Evolutionary conservation across 1,140 invertebrate genomes (phyloP).

Genomic region (Drosophila serrata): DNA sequence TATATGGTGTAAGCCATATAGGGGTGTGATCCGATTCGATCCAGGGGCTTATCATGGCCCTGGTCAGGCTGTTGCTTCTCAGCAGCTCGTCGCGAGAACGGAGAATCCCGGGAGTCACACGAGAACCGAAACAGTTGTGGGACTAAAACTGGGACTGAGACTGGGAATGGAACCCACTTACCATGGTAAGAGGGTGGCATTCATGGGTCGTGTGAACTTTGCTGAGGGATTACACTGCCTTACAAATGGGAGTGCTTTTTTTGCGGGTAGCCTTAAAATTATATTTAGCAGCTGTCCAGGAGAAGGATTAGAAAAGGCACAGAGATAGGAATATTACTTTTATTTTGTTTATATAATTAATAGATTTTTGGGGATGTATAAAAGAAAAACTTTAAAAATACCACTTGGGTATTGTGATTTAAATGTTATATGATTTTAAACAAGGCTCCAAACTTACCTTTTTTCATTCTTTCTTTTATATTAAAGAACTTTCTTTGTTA

Average conservation of each 20-base stretch:
- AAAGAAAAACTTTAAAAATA: background rate
- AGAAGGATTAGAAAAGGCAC: background rate
- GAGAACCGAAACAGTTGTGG: constrained; percentile 69
- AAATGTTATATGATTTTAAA: too few species aligned
- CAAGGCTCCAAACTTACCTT: too few species aligned
- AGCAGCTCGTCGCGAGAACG: constrained; percentile 43
- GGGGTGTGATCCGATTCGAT: constrained; percentile 34
- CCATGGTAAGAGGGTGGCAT: constrained; percentile 45
- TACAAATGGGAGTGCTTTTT: background rate
- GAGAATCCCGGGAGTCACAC: constrained; percentile 63
- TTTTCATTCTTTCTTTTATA: too few species aligned
- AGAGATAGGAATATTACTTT: too few species aligned
- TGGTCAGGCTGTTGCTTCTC: constrained; percentile 59
- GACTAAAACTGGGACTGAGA: constrained; percentile 30
- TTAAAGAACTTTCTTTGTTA: background rate
- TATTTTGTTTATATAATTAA: too few species aligned
- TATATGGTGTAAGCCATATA: constrained; percentile 3
- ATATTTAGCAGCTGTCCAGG: background rate
- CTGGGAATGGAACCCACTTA: constrained; percentile 10
- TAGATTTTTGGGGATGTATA: background rate
- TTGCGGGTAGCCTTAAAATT: background rate
- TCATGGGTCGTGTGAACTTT: constrained; percentile 63
- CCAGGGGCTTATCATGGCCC: constrained; percentile 31
- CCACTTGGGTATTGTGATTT: background rate
- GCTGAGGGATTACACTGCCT: constrained; percentile 20